Evolutionary conservation across 1,140 invertebrate species (phyloP).

Genomic region (Lucilia cuprina): DNA sequence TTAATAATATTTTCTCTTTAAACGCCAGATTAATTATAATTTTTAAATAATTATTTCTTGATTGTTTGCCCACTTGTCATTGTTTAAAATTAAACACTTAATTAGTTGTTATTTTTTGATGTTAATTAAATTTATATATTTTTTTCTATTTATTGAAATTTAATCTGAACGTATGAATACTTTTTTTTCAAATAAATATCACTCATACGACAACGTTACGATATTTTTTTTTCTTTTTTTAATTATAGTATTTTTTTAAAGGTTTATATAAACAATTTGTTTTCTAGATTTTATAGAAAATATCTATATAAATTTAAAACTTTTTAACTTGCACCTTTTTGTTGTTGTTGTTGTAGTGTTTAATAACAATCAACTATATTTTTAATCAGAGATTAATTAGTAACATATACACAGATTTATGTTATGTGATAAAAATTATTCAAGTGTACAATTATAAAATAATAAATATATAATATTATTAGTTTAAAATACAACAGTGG

Average conservation of each 20-base stretch:
- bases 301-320: too few relatives aligned
- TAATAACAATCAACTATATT: neutral
- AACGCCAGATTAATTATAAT: too few relatives aligned
- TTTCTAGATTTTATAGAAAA: neutral
- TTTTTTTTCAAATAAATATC: neutral
- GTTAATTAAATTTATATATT: neutral
- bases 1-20: too few relatives aligned
- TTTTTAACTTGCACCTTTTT: neutral
- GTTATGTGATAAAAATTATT: constrained; percentile 16
- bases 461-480: neutral
- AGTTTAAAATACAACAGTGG: too few relatives aligned
- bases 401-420: neutral
- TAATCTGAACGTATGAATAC: neutral
- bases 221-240: neutral
- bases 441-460: neutral
- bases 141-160: neutral
- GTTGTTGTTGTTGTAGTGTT: too few relatives aligned
- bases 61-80: neutral
- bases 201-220: neutral
- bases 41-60: too few relatives aligned
- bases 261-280: neutral
- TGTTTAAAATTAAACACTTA: neutral
- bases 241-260: neutral
- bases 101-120: neutral
- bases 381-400: constrained; percentile 29